These are phyloP conservation scores for Xiphias gladius DNA, from an alignment of 2,113 vertebrate genomes.

Conservation along the genomic window DNA sequence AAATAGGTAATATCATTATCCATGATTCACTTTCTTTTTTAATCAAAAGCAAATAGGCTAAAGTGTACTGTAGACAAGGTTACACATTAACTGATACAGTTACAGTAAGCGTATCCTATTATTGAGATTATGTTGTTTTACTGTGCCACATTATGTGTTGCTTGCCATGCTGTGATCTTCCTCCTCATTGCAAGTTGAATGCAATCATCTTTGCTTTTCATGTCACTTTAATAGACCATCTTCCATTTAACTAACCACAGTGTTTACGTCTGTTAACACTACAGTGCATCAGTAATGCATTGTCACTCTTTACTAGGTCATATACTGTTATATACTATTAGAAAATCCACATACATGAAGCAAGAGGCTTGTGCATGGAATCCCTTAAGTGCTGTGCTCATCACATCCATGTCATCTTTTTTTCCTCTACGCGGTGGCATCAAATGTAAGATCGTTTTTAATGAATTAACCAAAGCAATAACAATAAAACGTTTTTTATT, in stretches of 20 bases:
- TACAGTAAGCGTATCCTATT: slow-evolving; percentile 41
- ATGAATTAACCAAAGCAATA: slow-evolving; percentile 10
- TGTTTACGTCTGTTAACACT: slow-evolving; percentile 32
- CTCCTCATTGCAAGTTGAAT: slow-evolving; percentile 52
- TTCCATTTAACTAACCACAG: slow-evolving; percentile 62
- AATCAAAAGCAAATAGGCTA: slow-evolving; percentile 43
- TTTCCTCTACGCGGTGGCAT: slow-evolving; percentile 38
- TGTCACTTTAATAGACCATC: slow-evolving; percentile 46
- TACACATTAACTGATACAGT: slow-evolving; percentile 55
- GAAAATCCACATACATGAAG: slow-evolving; percentile 59
- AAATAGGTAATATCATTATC: slow-evolving; percentile 62
- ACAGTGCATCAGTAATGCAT: slow-evolving; percentile 36
- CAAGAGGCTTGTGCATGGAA: slow-evolving; percentile 73
- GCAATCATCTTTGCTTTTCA: slow-evolving; percentile 66
- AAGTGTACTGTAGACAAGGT: slow-evolving; percentile 44
- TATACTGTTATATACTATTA: background rate
- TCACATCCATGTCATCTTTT: slow-evolving; percentile 58
- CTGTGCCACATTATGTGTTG: slow-evolving; percentile 62
- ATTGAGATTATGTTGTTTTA: slow-evolving; percentile 45
- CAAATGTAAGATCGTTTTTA: slow-evolving; percentile 13
- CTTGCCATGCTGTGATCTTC: slow-evolving; percentile 57
- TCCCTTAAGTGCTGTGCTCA: slow-evolving; percentile 44
- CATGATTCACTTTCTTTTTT: slow-evolving; percentile 63
- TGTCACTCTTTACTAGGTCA: slow-evolving; percentile 14
- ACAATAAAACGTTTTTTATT: background rate